Percentiles rank a stretch among this genome's conserved stretches.
Evolutionary conservation across 2,797 vertebrate genomes (phyloP).

Genomic region (Salarias fasciatus): DNA sequence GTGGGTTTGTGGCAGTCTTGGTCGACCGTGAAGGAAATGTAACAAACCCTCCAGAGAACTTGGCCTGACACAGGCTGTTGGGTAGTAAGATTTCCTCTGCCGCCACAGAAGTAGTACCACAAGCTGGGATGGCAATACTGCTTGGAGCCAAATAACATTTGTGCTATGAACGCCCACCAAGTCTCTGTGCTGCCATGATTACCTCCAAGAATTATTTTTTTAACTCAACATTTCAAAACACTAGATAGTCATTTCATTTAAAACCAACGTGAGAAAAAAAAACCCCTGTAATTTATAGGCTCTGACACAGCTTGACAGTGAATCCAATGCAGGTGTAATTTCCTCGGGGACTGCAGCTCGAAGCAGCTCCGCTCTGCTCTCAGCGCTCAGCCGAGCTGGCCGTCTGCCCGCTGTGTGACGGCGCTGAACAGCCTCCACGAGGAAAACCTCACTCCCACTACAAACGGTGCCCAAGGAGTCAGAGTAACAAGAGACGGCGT

Average conservation of each 20-base stretch:
- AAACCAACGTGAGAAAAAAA: constrained; percentile 4
- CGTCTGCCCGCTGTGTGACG: constrained; percentile 8
- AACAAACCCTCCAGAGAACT: constrained; percentile 17
- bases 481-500: constrained; percentile 23
- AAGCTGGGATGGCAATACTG: background rate
- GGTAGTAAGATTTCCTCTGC: constrained; percentile 2
- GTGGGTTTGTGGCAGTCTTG: constrained; percentile 25
- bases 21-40: constrained; percentile 13
- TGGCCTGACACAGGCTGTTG: background rate
- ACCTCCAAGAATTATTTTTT: constrained; percentile 1
- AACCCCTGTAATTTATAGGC: background rate
- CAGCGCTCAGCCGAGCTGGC: constrained; percentile 4
- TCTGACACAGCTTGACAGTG: background rate
- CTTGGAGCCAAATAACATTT: constrained; percentile 14
- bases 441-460: constrained; percentile 12
- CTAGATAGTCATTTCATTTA: constrained; percentile 1
- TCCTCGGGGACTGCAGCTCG: constrained; percentile 26
- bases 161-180: constrained; percentile 27
- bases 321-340: background rate
- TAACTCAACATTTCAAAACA: constrained; percentile 7
- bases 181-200: constrained; percentile 5
- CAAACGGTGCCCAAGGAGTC: constrained; percentile 25
- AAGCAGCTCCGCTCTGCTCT: constrained; percentile 8
- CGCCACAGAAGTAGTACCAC: constrained; percentile 7
- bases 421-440: constrained; percentile 4